A percentile compares a stretch with the other conserved stretches of the same genome.
These are phyloP conservation scores for Acanthosoma haemorrhoidale DNA, from an alignment of 2,888 invertebrate genomes.

Conservation along the genomic window DNA sequence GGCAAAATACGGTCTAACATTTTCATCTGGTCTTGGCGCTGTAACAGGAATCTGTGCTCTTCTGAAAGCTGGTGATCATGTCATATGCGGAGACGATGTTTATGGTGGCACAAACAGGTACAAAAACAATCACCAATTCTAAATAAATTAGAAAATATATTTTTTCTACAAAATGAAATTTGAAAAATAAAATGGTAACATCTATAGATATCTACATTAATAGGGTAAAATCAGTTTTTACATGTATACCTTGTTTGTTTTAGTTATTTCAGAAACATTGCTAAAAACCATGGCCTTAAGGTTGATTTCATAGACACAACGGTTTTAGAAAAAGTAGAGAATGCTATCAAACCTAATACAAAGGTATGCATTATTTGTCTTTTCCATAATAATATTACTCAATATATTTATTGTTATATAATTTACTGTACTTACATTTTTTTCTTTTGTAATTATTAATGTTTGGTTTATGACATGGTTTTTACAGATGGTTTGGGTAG, in stretches of 20 bases:
- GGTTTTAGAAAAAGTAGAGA: slow-evolving; percentile 58
- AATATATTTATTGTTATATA: too few species aligned
- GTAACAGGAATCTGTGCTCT: slow-evolving; percentile 61
- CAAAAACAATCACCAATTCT: too few species aligned
- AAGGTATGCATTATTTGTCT: slow-evolving; percentile 56
- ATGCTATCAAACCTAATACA: slow-evolving; percentile 72
- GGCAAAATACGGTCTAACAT: slow-evolving; percentile 75
- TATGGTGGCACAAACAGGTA: slow-evolving; percentile 88
- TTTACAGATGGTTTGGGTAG: slow-evolving; percentile 88
- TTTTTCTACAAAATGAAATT: too few species aligned
- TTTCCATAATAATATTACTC: slow-evolving; percentile 49
- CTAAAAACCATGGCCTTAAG: slow-evolving; percentile 63
- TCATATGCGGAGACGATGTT: slow-evolving; percentile 84
- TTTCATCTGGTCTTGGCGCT: slow-evolving; percentile 87
- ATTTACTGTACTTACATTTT: too few species aligned
- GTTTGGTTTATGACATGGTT: too few species aligned
- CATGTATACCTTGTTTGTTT: not conserved
- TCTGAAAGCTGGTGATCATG: slow-evolving; percentile 79
- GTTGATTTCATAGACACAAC: slow-evolving; percentile 74
- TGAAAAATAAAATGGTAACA: too few species aligned
- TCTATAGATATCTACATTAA: too few species aligned
- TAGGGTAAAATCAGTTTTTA: too few species aligned
- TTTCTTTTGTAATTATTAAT: too few species aligned
- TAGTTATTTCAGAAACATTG: slow-evolving; percentile 51
- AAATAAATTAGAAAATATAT: too few species aligned